Conservation (phyloP, 2,113 vertebrate species). For the Aramus guarauna region DNA sequence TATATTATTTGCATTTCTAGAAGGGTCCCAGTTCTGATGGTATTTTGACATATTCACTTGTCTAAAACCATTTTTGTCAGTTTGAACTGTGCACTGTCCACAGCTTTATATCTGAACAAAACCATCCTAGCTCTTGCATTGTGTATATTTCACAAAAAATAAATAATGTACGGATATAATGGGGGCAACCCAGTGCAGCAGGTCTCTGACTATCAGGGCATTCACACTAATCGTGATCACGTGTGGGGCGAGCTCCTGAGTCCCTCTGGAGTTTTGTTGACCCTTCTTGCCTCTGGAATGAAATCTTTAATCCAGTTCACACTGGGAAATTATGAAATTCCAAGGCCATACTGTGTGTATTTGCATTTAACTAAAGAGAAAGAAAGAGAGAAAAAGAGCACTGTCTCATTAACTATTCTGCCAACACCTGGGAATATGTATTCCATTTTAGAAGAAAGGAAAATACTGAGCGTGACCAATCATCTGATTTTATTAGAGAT, state of each 20-base stretch:
- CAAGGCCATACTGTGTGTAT: background rate
- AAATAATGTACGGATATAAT: background rate
- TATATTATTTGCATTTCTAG: background rate
- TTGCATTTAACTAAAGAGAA: background rate
- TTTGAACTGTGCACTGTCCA: background rate
- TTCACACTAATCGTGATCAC: background rate
- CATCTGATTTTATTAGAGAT: background rate
- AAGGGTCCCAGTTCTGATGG: background rate
- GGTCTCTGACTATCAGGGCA: background rate
- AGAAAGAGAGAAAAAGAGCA: background rate
- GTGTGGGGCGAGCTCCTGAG: rapidly evolving
- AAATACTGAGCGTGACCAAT: background rate
- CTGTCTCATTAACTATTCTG: background rate
- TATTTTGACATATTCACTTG: background rate
- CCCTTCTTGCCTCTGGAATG: background rate
- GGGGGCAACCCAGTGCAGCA: background rate
- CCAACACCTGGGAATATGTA: background rate
- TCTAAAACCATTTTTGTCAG: background rate
- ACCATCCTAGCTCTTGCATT: background rate
- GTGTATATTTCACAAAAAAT: background rate
- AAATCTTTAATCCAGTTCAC: background rate
- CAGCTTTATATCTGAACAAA: background rate
- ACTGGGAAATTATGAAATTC: background rate
- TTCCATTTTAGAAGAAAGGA: background rate
- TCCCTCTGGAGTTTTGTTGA: background rate